Evolutionary conservation across 2,113 vertebrate species (phyloP).

Genomic region (Euleptes europaea): DNA sequence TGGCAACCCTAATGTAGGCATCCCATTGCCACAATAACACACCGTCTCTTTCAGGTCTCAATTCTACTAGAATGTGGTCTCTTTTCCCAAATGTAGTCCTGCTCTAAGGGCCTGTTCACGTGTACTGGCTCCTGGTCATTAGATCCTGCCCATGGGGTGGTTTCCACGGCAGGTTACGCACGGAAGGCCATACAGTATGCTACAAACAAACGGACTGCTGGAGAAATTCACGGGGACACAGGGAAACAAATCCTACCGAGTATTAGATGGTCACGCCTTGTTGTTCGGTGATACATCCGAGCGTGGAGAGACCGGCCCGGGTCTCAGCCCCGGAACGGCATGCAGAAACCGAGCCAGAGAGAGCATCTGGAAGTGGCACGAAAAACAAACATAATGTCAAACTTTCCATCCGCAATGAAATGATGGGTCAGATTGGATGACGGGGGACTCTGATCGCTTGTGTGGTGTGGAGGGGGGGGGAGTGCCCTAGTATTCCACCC

Average conservation of each 20-base stretch:
- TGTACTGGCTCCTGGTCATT: not conserved
- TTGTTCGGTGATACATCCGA: not conserved
- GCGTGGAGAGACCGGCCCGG: not conserved
- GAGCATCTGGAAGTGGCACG: not conserved
- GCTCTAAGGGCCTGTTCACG: not conserved
- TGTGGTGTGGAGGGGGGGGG: too few species aligned
- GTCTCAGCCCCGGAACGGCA: not conserved
- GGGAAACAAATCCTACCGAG: not conserved
- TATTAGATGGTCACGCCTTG: slow-evolving; percentile 1
- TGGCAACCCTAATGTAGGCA: too few species aligned
- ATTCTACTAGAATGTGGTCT: not conserved
- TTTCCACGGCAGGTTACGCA: not conserved
- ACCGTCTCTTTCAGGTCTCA: not conserved
- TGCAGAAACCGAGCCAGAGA: not conserved
- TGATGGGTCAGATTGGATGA: too few species aligned
- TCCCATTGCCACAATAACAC: not conserved
- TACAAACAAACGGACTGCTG: not conserved
- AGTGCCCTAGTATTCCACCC: too few species aligned
- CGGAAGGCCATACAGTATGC: not conserved
- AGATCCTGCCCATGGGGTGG: not conserved
- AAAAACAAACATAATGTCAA: not conserved
- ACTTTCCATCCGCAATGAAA: not conserved
- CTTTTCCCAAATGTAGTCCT: not conserved
- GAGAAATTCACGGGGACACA: not conserved
- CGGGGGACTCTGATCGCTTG: too few species aligned